A percentile compares a stretch with the other conserved stretches of the same genome.
phyloP scores from a whole-genome alignment of 2,797 vertebrate species.

The Prionace glauca region DNA sequence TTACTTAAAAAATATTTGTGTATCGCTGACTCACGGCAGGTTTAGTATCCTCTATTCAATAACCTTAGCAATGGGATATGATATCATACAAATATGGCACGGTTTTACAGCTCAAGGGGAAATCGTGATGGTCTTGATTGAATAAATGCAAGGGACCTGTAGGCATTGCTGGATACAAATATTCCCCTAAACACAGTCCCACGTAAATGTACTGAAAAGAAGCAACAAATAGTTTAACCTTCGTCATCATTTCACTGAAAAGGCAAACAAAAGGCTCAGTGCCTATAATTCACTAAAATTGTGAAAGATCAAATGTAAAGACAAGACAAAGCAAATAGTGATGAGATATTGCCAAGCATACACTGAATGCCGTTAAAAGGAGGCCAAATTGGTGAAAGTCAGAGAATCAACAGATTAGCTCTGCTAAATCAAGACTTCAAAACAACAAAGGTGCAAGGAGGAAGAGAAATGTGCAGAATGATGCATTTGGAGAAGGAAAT shows the following conservation, averaged over 20 bases:
- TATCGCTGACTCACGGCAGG: neutral
- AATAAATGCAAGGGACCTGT: neutral
- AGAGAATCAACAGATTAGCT: neutral
- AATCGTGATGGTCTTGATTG: neutral
- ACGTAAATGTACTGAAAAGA: no score
- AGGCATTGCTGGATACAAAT: neutral
- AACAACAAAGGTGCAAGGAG: neutral
- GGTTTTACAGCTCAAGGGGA: neutral
- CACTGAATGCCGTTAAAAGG: neutral
- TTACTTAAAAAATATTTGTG: neutral
- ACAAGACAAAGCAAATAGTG: neutral
- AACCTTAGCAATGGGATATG: neutral
- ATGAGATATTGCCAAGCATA: neutral
- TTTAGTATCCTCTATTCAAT: neutral
- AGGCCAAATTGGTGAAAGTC: neutral
- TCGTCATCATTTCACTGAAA: neutral
- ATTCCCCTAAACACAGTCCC: neutral
- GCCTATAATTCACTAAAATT: neutral
- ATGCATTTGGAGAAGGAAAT: neutral
- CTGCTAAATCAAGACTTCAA: neutral
- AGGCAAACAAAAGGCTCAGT: neutral
- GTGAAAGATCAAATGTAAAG: neutral
- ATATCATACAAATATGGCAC: neutral
- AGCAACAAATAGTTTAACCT: neutral
- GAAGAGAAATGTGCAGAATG: neutral